Conservation (phyloP, 2,113 vertebrate species). For the Formicarius rufipectus region DNA sequence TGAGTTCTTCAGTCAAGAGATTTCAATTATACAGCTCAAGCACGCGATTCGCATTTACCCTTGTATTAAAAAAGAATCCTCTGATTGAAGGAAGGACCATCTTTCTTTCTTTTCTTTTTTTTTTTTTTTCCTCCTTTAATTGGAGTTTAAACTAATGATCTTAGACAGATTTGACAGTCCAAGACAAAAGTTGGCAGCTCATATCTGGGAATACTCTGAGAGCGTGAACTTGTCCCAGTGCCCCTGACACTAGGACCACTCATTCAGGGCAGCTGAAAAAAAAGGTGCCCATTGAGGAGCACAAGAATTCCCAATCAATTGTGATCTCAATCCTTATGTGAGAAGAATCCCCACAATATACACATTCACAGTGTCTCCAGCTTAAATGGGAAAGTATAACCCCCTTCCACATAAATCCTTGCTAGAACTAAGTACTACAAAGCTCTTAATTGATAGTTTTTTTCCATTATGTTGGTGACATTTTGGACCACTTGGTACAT, state of each 20-base stretch:
- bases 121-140: neutral
- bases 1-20: slow-evolving; percentile 31
- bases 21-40: slow-evolving; percentile 36
- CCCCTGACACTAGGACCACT: neutral
- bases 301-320: neutral
- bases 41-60: slow-evolving; percentile 27
- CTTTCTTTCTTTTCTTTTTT: neutral
- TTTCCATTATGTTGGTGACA: neutral
- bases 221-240: neutral
- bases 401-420: neutral
- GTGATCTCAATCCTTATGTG: neutral
- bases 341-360: neutral
- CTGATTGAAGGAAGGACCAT: neutral
- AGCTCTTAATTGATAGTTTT: neutral
- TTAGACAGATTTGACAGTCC: neutral
- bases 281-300: neutral
- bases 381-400: neutral
- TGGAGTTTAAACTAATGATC: neutral
- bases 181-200: neutral
- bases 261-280: neutral
- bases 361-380: neutral
- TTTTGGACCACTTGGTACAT: neutral
- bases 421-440: neutral
- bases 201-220: neutral
- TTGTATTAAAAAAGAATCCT: neutral